A percentile compares a stretch with the other conserved stretches of the same genome.
phyloP scores from a whole-genome alignment of 2,797 vertebrate species.

The Gallirallus australis region DNA sequence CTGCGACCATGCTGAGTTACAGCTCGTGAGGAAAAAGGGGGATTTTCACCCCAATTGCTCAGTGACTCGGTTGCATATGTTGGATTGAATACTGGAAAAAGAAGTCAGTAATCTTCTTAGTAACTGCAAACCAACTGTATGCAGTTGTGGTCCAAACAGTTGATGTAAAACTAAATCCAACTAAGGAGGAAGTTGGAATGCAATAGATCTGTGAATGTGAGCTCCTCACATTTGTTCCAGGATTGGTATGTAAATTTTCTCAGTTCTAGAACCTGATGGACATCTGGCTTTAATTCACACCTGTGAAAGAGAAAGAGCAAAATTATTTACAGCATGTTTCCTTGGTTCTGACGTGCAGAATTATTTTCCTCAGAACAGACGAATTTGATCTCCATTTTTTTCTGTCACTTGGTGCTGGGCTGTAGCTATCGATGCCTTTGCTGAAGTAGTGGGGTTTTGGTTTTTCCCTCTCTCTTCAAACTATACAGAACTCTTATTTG shows the following conservation, averaged over 20 bases:
- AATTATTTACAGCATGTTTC: slow-evolving; percentile 56
- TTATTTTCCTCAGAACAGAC: slow-evolving; percentile 47
- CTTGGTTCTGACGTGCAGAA: slow-evolving; percentile 60
- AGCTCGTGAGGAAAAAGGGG: slow-evolving; percentile 71
- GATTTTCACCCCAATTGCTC: slow-evolving; percentile 63
- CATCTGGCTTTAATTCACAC: slow-evolving; percentile 62
- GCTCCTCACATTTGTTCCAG: slow-evolving; percentile 57
- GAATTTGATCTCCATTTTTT: slow-evolving; percentile 47
- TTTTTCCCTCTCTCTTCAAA: slow-evolving; percentile 59
- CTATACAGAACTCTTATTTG: slow-evolving; percentile 62
- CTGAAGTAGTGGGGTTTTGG: slow-evolving; percentile 40
- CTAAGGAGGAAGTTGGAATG: slow-evolving; percentile 57
- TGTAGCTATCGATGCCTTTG: slow-evolving; percentile 29
- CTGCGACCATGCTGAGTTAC: slow-evolving; percentile 74
- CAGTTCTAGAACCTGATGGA: slow-evolving; percentile 62
- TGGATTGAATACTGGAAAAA: slow-evolving; percentile 78
- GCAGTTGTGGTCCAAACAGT: slow-evolving; percentile 70
- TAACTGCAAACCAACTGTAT: slow-evolving; percentile 69
- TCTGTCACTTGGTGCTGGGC: slow-evolving; percentile 37
- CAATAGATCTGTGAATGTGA: slow-evolving; percentile 60
- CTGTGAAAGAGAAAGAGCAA: slow-evolving; percentile 53
- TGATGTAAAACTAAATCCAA: slow-evolving; percentile 46
- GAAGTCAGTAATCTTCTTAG: slow-evolving; percentile 76
- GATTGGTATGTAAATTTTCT: slow-evolving; percentile 41
- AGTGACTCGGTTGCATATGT: slow-evolving; percentile 76